Base-by-base conservation (phyloP, 2,797 vertebrate species). In the Bufotes viridis region DNA sequence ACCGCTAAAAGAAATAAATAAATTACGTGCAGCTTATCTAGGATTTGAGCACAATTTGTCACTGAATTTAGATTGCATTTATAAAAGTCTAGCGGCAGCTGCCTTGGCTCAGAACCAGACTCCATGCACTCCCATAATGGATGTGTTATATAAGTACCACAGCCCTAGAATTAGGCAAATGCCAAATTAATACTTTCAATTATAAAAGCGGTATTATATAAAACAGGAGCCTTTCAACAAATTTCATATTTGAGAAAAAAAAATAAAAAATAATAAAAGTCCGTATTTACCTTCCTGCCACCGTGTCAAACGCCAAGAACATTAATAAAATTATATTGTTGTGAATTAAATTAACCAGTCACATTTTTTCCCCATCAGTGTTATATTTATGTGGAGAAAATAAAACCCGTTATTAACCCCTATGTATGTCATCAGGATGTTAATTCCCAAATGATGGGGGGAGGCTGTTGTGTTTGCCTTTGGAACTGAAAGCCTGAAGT, bases 41-140 rank as follows among this genome's bases (percentile, higher is more conserved):
- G 93, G 93, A 95, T 95, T 94, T 94, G 90, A 91, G 91, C 91
- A 87, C 92, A 94, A 94, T 93, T 94, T 95, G 92, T 93, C 92
- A 93, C 90, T 91, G 91, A 95, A 92, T 94, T 93, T 91, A 93
- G 91, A 94, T 0, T 92, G 91, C 78, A 91, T 91, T 93, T 93
- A 84, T 82, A 91, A 78, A 90, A 91, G 92, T 90, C 53, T 10
- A 90, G 91, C 82, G 91, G 91, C 91, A 93, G 91, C 88, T 92
- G 93, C 88, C 82, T 90, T 90, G 90, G 91, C 90, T 87, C 90
- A 89, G 90, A 85, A 93, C 81, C 92, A 95, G 90, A 88, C 90
- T 87, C 91, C 4, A 15, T 90, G 79, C 90, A 93, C 90, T 92
- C 93, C 90, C 1, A 3, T 88, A 92, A 90, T 86, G 84, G 90